Base-by-base conservation (phyloP, 2,888 invertebrate species). In the Pediacus dermestoides region DNA sequence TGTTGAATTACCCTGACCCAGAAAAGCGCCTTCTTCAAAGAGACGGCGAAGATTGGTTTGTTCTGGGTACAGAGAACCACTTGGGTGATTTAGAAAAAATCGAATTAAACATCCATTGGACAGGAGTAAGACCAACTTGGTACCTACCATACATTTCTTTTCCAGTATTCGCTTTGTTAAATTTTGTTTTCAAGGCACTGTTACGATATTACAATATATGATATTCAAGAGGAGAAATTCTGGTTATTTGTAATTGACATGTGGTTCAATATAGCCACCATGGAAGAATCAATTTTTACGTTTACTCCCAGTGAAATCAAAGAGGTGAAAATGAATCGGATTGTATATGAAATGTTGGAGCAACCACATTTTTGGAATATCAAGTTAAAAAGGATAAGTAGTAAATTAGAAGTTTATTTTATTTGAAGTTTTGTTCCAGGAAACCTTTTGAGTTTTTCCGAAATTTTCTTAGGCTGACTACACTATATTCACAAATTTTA, bases 231-330 rank as follows among this genome's bases (percentile, higher is more conserved):
- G 13, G 35, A 51, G 11, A 43, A 45, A 26, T 51, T 53, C 14
- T 58, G 50, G 48, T 22, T 26, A 10, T 60, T 61, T 42, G 34
- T 42, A n/a, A 30, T 58, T 1, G 37, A 56, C 9, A 44, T 38
- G 9, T 46, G 48, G 44, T 57, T 60, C 16, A 46, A 54, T 37
- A 35, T 53, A 4, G 23, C 31, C 4, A 34, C 39, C 10, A 39
- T 30, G 6, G 40, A 39, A 14, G 23, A 39, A 16, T 16, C 32
- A 15, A 9, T 44, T 4, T 35, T 30, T n/a, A n/a, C n/a, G n/a
- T n/a, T n/a, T n/a, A n/a, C n/a, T n/a, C n/a, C n/a, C n/a, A n/a
- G n/a, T n/a, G n/a, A n/a, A n/a, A n/a, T n/a, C n/a, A n/a, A n/a
- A n/a, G n/a, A n/a, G n/a, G n/a, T n/a, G n/a, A n/a, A n/a, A n/a